phyloP scores from a whole-genome alignment of 2,888 invertebrate genomes.

The Cataglyphis albicans region DNA sequence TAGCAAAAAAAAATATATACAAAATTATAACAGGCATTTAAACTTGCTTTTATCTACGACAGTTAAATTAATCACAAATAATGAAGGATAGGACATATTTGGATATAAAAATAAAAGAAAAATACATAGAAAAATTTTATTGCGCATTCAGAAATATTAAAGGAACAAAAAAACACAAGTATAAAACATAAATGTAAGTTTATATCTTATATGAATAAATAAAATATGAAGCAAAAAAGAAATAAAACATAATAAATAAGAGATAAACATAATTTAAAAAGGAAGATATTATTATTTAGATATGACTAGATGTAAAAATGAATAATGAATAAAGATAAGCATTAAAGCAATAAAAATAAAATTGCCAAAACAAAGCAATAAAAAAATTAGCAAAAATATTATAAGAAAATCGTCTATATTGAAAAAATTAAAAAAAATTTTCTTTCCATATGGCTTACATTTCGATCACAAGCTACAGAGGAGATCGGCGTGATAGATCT shows the following conservation, averaged over 20 bases:
- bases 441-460: constrained; percentile 71
- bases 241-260: constrained; percentile 10
- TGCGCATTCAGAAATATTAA: constrained; percentile 19
- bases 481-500: constrained; percentile 77
- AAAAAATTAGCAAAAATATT: constrained; percentile 12
- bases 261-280: constrained; percentile 23
- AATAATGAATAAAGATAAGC: background rate
- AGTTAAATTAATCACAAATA: background rate
- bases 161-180: constrained; percentile 5
- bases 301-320: constrained; percentile 17
- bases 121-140: constrained; percentile 51
- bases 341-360: background rate
- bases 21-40: constrained; percentile 17
- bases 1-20: background rate
- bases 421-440: constrained; percentile 7
- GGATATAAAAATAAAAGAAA: constrained; percentile 35
- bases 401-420: background rate
- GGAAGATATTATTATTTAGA: background rate
- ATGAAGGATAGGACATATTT: constrained; percentile 36
- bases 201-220: background rate
- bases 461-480: constrained; percentile 75
- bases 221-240: constrained; percentile 1
- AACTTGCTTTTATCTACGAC: background rate
- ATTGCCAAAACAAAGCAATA: background rate
- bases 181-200: constrained; percentile 22